Evolutionary conservation across 2,797 vertebrate genomes (phyloP).

Genomic region (Poecilia wingei): DNA sequence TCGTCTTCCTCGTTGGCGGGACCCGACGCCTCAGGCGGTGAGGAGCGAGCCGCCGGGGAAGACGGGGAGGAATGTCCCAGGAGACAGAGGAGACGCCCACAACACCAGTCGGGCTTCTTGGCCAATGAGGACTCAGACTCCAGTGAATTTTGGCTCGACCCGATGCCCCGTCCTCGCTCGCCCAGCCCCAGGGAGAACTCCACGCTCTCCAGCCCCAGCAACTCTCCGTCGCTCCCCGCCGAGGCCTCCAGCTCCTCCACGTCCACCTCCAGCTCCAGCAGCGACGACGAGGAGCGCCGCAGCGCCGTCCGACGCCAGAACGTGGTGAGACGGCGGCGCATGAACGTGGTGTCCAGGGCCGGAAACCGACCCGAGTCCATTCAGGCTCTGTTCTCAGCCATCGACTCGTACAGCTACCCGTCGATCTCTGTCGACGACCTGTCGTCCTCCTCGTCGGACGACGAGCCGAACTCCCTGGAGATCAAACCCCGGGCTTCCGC

Average conservation of each 20-base stretch:
- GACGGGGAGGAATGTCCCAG: constrained; percentile 80
- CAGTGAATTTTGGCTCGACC: constrained; percentile 92
- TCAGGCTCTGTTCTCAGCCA: constrained; percentile 83
- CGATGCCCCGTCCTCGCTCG: constrained; percentile 92
- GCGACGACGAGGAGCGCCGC: constrained; percentile 89
- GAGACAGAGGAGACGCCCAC: constrained; percentile 62
- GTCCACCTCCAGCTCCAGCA: constrained; percentile 88
- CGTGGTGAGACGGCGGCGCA: constrained; percentile 86
- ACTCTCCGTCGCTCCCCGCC: constrained; percentile 81
- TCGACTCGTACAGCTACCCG: constrained; percentile 92
- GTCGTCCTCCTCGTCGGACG: constrained; percentile 84
- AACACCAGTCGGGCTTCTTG: constrained; percentile 87
- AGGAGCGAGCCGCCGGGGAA: constrained; percentile 21
- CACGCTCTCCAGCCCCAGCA: constrained; percentile 87
- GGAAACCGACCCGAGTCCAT: constrained; percentile 83
- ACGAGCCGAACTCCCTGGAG: constrained; percentile 45
- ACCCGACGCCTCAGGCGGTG: constrained; percentile 72
- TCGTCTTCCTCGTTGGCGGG: constrained; percentile 86
- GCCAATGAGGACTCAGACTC: constrained; percentile 96
- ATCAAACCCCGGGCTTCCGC: constrained; percentile 32
- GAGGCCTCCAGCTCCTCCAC: constrained; percentile 88
- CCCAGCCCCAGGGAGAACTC: constrained; percentile 92
- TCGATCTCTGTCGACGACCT: constrained; percentile 90
- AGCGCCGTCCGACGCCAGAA: constrained; percentile 84
- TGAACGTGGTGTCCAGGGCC: constrained; percentile 76